A percentile compares a stretch with the other conserved stretches of the same genome.
phyloP scores from a whole-genome alignment of 30 jellyfish, hydroid and myxozoan species.

The Aurelia sp. region DNA sequence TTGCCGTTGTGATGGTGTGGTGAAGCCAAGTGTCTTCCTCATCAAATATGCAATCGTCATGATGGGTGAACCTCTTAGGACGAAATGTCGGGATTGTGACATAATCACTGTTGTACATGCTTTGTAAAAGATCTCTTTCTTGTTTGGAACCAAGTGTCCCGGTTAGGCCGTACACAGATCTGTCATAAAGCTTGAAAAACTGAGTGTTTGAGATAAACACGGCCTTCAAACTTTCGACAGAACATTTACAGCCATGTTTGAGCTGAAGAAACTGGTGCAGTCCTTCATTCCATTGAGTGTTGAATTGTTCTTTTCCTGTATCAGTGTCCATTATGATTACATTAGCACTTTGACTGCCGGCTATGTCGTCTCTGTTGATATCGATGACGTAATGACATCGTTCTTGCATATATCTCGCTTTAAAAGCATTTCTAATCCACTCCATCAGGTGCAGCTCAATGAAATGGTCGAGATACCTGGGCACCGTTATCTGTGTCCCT shows the following conservation, averaged over 20 bases:
- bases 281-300: conserved; percentile 36
- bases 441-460: neutral
- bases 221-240: conserved; percentile 31
- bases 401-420: conserved; percentile 19
- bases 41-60: neutral
- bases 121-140: conserved; percentile 15
- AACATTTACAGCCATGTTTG: conserved; percentile 22
- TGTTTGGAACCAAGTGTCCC: conserved; percentile 44
- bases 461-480: conserved; percentile 20
- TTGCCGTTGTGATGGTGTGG: neutral
- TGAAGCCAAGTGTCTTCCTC: conserved; percentile 8
- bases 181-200: conserved; percentile 15
- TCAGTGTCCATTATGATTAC: conserved; percentile 60
- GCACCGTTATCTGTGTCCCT: conserved; percentile 22
- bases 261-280: conserved; percentile 45
- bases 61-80: neutral
- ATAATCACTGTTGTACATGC: conserved; percentile 12
- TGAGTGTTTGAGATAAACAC: conserved; percentile 33
- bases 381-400: conserved; percentile 24
- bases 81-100: conserved; percentile 24
- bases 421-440: conserved; percentile 47
- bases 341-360: neutral
- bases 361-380: conserved; percentile 8
- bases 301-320: conserved; percentile 25
- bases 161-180: conserved; percentile 15